phyloP scores from a whole-genome alignment of 1,140 invertebrate species.

The Lordiphosa clarofinis region DNA sequence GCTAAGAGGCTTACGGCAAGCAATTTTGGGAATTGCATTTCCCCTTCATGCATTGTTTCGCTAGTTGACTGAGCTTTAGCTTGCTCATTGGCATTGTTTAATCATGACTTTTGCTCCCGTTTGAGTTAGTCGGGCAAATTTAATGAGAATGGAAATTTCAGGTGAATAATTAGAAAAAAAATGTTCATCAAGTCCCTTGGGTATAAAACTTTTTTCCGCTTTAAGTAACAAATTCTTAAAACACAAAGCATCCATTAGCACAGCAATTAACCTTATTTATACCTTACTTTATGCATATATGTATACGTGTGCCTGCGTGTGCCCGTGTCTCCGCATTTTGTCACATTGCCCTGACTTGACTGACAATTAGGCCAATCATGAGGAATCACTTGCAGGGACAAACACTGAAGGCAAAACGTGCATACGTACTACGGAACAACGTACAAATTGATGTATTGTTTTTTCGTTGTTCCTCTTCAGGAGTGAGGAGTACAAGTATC shows the following conservation, averaged over 20 bases:
- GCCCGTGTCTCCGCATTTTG: constrained; percentile 3
- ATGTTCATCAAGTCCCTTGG: no score
- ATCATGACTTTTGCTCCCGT: no score
- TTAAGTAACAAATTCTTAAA: background rate
- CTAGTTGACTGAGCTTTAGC: background rate
- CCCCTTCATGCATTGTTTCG: constrained; percentile 5
- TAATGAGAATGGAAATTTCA: no score
- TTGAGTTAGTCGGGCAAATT: no score
- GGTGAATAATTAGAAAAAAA: no score
- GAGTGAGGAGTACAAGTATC: constrained; percentile 4
- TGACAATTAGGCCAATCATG: constrained; percentile 67
- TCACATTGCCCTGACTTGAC: constrained; percentile 45
- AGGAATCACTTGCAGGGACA: constrained; percentile 50
- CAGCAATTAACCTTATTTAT: constrained; percentile 35
- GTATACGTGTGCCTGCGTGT: no score
- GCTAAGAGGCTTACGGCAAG: constrained; percentile 16
- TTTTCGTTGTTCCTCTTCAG: constrained; percentile 20
- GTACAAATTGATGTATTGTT: constrained; percentile 69
- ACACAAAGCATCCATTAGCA: constrained; percentile 43
- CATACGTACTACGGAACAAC: constrained; percentile 5
- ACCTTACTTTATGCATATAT: constrained; percentile 15
- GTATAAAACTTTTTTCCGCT: background rate
- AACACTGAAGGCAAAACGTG: constrained; percentile 39
- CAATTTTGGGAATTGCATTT: constrained; percentile 42
- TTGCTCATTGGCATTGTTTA: constrained; percentile 8